phyloP scores from a whole-genome alignment of 2,888 invertebrate genomes.

The Octodonta nipae region DNA sequence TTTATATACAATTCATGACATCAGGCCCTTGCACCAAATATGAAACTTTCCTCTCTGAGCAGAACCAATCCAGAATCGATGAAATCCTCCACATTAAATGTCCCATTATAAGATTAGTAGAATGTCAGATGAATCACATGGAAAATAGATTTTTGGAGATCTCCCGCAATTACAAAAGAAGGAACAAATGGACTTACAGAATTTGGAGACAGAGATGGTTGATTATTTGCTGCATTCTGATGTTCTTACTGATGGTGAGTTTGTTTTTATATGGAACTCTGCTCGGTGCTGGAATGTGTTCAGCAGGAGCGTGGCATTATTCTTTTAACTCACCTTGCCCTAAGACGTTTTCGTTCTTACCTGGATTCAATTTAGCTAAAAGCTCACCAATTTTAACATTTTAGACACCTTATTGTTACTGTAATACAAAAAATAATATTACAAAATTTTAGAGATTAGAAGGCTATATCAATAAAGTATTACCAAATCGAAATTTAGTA shows the following conservation, averaged over 20 bases:
- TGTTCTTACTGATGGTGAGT: conserved; percentile 16
- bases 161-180: conserved; percentile 9
- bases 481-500: too few species aligned
- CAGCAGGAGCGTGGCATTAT: conserved; percentile 8
- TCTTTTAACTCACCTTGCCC: conserved; percentile 6
- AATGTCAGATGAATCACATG: conserved; percentile 16
- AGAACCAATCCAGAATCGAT: conserved; percentile 11
- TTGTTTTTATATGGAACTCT: conserved; percentile 20
- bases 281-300: conserved; percentile 20
- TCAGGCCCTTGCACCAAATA: too few species aligned
- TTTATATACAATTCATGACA: too few species aligned
- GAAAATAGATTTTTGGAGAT: conserved; percentile 13
- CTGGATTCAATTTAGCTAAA: neutral
- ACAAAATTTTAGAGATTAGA: too few species aligned
- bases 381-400: neutral
- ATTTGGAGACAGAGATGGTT: conserved; percentile 12
- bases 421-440: too few species aligned
- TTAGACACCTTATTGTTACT: too few species aligned
- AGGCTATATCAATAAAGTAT: too few species aligned
- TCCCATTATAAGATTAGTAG: conserved; percentile 18
- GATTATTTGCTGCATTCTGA: conserved; percentile 15
- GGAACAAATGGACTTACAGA: conserved; percentile 6
- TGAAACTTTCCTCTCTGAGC: too few species aligned
- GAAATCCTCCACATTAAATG: conserved; percentile 21
- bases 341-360: conserved; percentile 5